These are phyloP conservation scores for Heliocidaris tuberculata DNA, from an alignment of 35 echinoderm and acorn worm species.

Conservation along the genomic window DNA sequence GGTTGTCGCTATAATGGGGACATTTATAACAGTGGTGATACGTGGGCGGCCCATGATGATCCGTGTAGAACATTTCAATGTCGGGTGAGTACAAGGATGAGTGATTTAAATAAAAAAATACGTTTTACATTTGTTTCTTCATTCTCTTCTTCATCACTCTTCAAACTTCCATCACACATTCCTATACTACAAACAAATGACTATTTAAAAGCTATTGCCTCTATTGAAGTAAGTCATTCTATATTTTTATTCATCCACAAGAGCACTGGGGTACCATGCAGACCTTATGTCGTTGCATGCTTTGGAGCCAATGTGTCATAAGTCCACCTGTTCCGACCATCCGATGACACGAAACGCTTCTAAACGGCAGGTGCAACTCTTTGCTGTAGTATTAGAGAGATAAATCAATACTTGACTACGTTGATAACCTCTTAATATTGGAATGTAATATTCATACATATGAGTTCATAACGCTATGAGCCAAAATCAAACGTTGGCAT, in stretches of 20 bases:
- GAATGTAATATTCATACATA: not conserved
- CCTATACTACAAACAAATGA: no score
- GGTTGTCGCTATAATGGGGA: slow-evolving; percentile 73
- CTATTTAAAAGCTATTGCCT: no score
- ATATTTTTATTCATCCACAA: not conserved
- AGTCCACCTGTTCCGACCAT: not conserved
- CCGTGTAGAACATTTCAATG: slow-evolving; percentile 68
- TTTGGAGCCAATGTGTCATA: not conserved
- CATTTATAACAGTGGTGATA: slow-evolving; percentile 55
- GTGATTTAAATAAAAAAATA: not conserved
- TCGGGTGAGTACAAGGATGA: slow-evolving; percentile 53
- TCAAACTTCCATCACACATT: no score
- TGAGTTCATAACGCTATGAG: not conserved
- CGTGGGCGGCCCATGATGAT: slow-evolving; percentile 45
- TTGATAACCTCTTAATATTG: not conserved
- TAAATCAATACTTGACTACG: not conserved
- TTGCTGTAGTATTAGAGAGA: slow-evolving; percentile 4
- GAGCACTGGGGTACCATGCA: not conserved
- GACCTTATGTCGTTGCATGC: not conserved
- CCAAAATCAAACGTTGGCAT: not conserved
- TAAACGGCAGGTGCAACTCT: not conserved
- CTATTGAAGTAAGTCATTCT: no score
- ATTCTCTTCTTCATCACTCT: not conserved
- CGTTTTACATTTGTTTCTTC: not conserved
- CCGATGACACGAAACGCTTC: slow-evolving; percentile 1